Evolutionary conservation across 2,888 invertebrate species (phyloP), one percentile per base, ranked within the genome.

Genomic region (Cerastoderma edule): DNA sequence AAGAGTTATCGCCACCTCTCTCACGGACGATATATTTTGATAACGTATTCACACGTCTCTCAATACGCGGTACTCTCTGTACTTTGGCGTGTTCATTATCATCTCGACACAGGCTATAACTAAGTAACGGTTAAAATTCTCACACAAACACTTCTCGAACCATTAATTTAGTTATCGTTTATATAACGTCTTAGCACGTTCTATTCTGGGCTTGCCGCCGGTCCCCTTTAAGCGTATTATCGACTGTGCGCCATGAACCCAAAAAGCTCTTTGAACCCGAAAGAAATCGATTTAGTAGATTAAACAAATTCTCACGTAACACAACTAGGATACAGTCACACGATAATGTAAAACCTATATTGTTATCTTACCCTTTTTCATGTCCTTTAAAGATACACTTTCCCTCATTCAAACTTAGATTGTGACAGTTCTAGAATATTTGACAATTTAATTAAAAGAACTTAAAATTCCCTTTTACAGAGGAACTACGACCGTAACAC

Each of bases 151-250:
- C 46, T n/a, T n/a, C 33, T 50, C 65, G 63, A 39, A 27, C 76
- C 56, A 72, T 68, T 78, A 78, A 78, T 74, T 65, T 78, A 72
- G 74, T 78, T 74, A 78, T 68, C 74, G 68, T 74, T 75, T 65
- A 56, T 75, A 66, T 75, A 56, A 75, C 28, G 57, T 53, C 74
- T 75, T 78, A 72, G 46, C 78, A 78, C 78, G 30, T 66, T 67
- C 13, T 68, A 48, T 68, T 74, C 56, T 48, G 54, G 66, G 6
- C n/a, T 22, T 44, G 54, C 27, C 46, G 56, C 64, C 68, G 68
- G 60, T 46, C 10, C 50, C 32, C 74, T 68, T 75, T 72, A 66
- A 39, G 10, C 60, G 27, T 39, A 60, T 60, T 60, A 60, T 39
- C 60, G 24, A 22, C 24, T 24, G 30, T 0, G 27, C 60, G 60